Evolutionary conservation across 1,140 invertebrate species (phyloP).

Genomic region (Popillia japonica): DNA sequence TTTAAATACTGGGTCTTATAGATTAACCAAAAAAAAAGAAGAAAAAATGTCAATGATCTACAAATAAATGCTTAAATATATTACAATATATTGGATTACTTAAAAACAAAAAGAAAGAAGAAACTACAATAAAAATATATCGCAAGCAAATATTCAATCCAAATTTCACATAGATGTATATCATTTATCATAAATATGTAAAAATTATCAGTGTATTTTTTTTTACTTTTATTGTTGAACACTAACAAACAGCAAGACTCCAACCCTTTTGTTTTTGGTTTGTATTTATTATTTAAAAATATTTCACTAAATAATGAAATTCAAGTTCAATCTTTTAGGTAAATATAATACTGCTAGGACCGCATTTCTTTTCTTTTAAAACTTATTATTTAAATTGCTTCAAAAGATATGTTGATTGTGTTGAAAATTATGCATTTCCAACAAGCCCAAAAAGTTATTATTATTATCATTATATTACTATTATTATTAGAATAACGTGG

Average conservation of each 20-base stretch:
- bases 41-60: not conserved
- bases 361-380: not conserved
- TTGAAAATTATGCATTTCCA: not conserved
- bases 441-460: too few relatives aligned
- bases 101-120: conserved; percentile 18
- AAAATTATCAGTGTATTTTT: conserved; percentile 27
- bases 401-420: conserved; percentile 17
- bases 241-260: conserved; percentile 18
- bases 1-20: conserved; percentile 1
- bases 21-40: not conserved
- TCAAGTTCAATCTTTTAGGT: not conserved
- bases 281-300: not conserved
- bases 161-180: conserved; percentile 20
- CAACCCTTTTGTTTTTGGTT: not conserved
- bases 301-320: conserved; percentile 1
- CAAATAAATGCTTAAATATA: conserved; percentile 2
- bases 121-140: not conserved
- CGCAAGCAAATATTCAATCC: conserved; percentile 28
- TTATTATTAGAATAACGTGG: not conserved
- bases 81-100: conserved; percentile 1
- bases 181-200: conserved; percentile 24
- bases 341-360: conserved; percentile 15
- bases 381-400: conserved; percentile 6
- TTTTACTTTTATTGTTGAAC: conserved; percentile 30
- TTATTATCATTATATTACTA: too few relatives aligned